Percentiles rank a stretch among this genome's conserved stretches.
These are phyloP conservation scores for Coregonus clupeaformis DNA, from an alignment of 2,113 vertebrate species.

Conservation along the genomic window DNA sequence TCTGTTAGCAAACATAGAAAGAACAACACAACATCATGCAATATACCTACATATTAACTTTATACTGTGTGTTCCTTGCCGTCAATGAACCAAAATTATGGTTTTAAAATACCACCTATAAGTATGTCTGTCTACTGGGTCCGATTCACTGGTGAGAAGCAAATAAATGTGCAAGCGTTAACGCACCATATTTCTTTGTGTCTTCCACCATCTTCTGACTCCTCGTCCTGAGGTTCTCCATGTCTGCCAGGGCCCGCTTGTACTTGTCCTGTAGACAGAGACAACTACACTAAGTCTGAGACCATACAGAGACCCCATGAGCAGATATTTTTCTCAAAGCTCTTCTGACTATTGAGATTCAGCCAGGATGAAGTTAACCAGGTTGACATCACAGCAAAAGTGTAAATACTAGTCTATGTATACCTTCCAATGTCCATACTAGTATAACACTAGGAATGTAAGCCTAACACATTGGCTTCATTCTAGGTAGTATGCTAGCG, in stretches of 20 bases:
- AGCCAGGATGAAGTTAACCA: no score
- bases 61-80: no score
- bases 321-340: background rate
- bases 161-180: background rate
- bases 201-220: slow-evolving; percentile 92
- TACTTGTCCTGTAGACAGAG: slow-evolving; percentile 85
- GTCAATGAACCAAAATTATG: no score
- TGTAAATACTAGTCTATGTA: no score
- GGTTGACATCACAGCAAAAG: no score
- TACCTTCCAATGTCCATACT: no score
- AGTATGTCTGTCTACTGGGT: background rate
- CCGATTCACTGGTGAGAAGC: background rate
- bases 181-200: slow-evolving; percentile 89
- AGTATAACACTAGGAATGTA: no score
- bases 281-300: background rate
- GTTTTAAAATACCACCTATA: background rate
- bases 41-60: no score
- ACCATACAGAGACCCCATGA: background rate
- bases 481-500: no score
- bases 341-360: background rate
- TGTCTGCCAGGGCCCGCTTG: slow-evolving; percentile 91
- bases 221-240: slow-evolving; percentile 90
- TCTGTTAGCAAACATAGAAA: no score
- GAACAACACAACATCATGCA: no score
- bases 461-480: no score